These are phyloP conservation scores for Nyctibius grandis DNA, from an alignment of 2,797 vertebrate genomes.

Conservation along the genomic window DNA sequence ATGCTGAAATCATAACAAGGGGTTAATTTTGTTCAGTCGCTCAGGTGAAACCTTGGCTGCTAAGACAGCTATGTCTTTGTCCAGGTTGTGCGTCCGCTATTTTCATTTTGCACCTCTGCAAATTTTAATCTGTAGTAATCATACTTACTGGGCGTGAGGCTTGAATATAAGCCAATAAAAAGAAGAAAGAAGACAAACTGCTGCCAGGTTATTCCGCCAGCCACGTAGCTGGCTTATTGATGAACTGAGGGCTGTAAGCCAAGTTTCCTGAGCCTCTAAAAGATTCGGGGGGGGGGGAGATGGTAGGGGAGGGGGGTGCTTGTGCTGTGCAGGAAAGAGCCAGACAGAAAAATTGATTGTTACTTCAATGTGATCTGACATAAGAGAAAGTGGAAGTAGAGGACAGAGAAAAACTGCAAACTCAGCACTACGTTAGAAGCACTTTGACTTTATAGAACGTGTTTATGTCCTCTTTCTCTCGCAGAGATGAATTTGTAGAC, in stretches of 20 bases:
- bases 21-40: background rate
- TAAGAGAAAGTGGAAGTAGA: constrained; percentile 43
- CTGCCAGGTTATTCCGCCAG: constrained; percentile 38
- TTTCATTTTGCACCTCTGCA: background rate
- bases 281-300: background rate
- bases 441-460: background rate
- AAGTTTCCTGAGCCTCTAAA: background rate
- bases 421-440: constrained; percentile 25
- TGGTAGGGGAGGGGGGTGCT: background rate
- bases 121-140: background rate
- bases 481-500: background rate
- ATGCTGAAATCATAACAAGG: background rate
- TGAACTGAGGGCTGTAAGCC: constrained; percentile 15
- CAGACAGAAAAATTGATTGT: constrained; percentile 74
- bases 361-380: constrained; percentile 59
- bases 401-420: constrained; percentile 48
- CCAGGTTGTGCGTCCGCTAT: too few relatives aligned
- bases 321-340: background rate
- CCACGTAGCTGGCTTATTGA: constrained; percentile 25
- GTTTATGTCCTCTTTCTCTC: background rate
- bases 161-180: constrained; percentile 8
- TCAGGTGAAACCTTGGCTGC: background rate
- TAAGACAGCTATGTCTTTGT: background rate
- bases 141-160: background rate
- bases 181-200: background rate